A percentile compares a stretch with the other conserved stretches of the same genome.
Conservation (phyloP, 2,888 invertebrate genomes). For the Diadegma fenestrale region DNA sequence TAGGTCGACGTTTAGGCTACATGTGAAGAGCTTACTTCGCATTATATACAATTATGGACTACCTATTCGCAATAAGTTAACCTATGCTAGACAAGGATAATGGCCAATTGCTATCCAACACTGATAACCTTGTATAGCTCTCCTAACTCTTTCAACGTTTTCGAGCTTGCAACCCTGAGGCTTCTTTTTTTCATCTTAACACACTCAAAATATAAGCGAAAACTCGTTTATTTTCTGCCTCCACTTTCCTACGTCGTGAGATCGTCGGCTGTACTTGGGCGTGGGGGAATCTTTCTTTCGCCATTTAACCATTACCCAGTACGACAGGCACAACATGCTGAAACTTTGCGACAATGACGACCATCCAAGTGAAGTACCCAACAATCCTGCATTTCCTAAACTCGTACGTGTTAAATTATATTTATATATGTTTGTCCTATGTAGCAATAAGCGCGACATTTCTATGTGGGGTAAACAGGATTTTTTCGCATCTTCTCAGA, state of each 20-base stretch:
- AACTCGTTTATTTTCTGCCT: conserved; percentile 28
- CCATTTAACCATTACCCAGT: conserved; percentile 40
- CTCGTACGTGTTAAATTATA: background rate
- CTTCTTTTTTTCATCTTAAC: conserved; percentile 17
- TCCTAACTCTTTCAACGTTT: conserved; percentile 41
- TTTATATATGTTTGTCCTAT: conserved; percentile 1
- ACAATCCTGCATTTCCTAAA: conserved; percentile 25
- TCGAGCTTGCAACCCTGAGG: background rate
- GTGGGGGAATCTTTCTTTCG: conserved; percentile 38
- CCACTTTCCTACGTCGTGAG: conserved; percentile 39
- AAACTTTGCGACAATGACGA: conserved; percentile 43
- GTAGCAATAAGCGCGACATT: conserved; percentile 22
- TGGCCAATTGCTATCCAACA: conserved; percentile 69
- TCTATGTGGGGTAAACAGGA: conserved; percentile 50
- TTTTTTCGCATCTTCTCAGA: conserved; percentile 48
- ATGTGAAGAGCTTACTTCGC: conserved; percentile 33
- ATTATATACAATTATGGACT: conserved; percentile 52
- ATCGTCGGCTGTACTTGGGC: background rate
- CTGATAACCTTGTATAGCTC: conserved; percentile 68
- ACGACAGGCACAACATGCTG: conserved; percentile 45
- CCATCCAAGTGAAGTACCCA: conserved; percentile 27
- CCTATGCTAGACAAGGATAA: conserved; percentile 59
- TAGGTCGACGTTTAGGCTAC: conserved; percentile 29
- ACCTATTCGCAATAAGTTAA: conserved; percentile 33
- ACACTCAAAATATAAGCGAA: conserved; percentile 7